Percentiles rank a stretch among this genome's conserved stretches.
These are phyloP conservation scores for Hystrix brachyura DNA, from an alignment of 2,113 vertebrate genomes.

Conservation along the genomic window DNA sequence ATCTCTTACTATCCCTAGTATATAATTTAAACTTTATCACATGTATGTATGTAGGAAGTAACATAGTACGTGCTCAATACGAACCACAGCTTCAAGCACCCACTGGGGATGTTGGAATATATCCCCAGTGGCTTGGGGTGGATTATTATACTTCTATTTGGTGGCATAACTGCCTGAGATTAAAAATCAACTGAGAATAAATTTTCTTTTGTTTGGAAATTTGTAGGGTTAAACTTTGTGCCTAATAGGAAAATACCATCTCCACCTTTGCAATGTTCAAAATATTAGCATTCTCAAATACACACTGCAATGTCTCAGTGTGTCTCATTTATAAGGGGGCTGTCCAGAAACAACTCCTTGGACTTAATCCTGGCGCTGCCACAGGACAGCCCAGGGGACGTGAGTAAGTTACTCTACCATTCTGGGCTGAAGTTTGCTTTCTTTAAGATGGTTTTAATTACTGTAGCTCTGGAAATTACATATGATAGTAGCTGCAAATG, in stretches of 20 bases:
- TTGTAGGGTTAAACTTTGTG: slow-evolving; percentile 10
- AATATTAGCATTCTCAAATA: slow-evolving; percentile 5
- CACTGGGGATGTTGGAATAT: not conserved
- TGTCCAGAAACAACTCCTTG: not conserved
- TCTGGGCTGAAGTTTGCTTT: not conserved
- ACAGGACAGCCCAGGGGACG: not conserved
- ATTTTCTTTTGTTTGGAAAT: slow-evolving; percentile 1
- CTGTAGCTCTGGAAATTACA: not conserved
- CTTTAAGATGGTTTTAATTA: not conserved
- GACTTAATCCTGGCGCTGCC: not conserved
- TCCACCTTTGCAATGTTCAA: not conserved
- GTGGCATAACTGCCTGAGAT: not conserved
- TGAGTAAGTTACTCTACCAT: not conserved
- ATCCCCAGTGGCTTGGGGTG: not conserved
- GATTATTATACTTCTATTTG: not conserved
- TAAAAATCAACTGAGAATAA: slow-evolving; percentile 14
- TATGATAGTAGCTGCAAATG: not conserved
- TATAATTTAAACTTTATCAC: not conserved
- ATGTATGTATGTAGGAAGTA: not conserved
- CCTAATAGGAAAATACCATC: not conserved
- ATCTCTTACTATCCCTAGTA: not conserved
- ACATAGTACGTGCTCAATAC: not conserved
- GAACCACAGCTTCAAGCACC: not conserved
- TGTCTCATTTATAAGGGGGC: not conserved
- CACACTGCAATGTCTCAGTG: not conserved